Conservation (phyloP, 2,797 vertebrate species). For the Mycteria americana region DNA sequence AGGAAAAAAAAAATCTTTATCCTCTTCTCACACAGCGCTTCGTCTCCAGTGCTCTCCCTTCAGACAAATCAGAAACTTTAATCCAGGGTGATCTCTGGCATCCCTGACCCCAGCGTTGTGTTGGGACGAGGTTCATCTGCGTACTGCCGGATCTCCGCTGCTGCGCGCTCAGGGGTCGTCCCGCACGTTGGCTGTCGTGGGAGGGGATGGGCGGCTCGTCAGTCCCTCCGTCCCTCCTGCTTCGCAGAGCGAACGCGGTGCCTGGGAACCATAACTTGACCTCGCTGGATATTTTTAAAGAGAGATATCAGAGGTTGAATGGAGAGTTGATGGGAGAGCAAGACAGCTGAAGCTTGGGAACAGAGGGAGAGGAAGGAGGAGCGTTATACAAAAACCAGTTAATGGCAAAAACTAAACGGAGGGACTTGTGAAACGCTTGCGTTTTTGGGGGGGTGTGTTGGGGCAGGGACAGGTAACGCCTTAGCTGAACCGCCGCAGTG, state of each 20-base stretch:
- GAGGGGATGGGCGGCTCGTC: neutral
- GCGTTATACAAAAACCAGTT: neutral
- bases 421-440: neutral
- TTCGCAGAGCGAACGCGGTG: rapidly evolving
- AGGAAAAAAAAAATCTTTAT: neutral
- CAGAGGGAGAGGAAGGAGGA: neutral
- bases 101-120: neutral
- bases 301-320: neutral
- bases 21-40: neutral
- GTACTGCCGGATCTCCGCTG: neutral
- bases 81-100: neutral
- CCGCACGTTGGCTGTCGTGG: rapidly evolving
- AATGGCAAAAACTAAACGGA: neutral
- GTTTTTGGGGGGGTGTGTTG: neutral
- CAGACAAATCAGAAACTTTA: neutral
- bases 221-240: neutral
- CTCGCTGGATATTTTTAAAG: neutral
- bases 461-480: neutral
- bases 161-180: neutral
- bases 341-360: neutral
- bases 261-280: neutral
- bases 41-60: neutral
- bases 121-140: neutral
- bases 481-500: neutral
- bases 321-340: neutral